Conservation (phyloP, 2,113 vertebrate species). For the Collichthys lucidus region DNA sequence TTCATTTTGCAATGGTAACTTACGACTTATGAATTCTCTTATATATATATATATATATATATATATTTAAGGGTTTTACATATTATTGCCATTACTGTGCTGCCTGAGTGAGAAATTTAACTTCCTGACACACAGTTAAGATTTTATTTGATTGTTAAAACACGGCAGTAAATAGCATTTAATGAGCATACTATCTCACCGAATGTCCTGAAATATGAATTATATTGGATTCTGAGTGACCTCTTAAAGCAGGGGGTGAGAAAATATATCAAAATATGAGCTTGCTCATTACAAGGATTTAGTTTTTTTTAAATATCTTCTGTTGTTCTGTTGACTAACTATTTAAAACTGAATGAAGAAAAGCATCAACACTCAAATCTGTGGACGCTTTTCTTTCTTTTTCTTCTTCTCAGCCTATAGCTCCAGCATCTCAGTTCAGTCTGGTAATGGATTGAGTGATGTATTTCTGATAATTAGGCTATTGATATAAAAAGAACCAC, state of each 20-base stretch:
- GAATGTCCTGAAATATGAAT: not conserved
- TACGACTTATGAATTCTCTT: no score
- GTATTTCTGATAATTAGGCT: not conserved
- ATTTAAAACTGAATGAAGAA: not conserved
- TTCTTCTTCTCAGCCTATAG: no score
- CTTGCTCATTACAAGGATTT: not conserved
- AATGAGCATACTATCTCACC: not conserved
- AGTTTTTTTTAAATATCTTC: not conserved
- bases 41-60: no score
- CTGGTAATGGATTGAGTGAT: no score
- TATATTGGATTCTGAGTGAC: not conserved
- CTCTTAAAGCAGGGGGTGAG: not conserved
- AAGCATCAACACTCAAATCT: no score
- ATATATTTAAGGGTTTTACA: no score
- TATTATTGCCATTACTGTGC: not conserved
- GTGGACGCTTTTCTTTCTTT: no score
- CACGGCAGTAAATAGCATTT: not conserved
- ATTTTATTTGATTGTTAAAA: no score
- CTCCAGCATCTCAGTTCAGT: no score
- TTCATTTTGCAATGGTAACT: not conserved
- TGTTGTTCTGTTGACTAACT: not conserved
- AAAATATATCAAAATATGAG: not conserved
- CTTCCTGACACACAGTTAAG: no score
- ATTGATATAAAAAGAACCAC: not conserved
- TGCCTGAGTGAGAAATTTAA: not conserved